Conservation (phyloP, 2,113 vertebrate species). For the Apodemus speciosus region DNA sequence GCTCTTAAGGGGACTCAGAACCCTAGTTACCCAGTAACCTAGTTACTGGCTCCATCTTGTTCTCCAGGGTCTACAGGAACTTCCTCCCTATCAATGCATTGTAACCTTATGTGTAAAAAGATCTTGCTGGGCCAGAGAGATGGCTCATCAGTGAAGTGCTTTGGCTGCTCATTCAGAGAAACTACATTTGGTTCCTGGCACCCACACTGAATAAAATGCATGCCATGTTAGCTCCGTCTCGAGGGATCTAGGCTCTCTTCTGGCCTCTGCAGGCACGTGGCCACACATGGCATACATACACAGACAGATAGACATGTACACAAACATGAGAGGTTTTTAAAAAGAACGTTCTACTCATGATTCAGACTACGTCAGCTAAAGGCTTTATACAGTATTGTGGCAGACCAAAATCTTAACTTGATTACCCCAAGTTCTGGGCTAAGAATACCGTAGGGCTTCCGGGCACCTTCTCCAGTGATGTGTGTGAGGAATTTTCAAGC, state of each 20-base stretch:
- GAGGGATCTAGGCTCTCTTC: not conserved
- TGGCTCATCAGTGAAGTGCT: not conserved
- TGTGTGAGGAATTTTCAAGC: not conserved
- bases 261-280: not conserved
- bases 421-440: not conserved
- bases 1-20: not conserved
- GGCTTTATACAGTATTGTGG: not conserved
- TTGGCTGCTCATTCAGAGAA: not conserved
- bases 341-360: not conserved
- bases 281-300: not conserved
- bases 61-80: not conserved
- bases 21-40: not conserved
- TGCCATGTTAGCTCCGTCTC: not conserved
- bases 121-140: not conserved
- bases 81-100: not conserved
- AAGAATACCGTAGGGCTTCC: not conserved
- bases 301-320: not conserved
- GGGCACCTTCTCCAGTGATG: not conserved
- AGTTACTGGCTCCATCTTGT: not conserved
- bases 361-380: slow-evolving; percentile 31
- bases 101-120: not conserved
- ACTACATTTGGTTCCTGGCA: not conserved
- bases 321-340: not conserved
- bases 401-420: not conserved
- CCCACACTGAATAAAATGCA: not conserved